These are phyloP conservation scores for Dorcus hopei DNA, from an alignment of 2,888 invertebrate genomes.

Conservation along the genomic window DNA sequence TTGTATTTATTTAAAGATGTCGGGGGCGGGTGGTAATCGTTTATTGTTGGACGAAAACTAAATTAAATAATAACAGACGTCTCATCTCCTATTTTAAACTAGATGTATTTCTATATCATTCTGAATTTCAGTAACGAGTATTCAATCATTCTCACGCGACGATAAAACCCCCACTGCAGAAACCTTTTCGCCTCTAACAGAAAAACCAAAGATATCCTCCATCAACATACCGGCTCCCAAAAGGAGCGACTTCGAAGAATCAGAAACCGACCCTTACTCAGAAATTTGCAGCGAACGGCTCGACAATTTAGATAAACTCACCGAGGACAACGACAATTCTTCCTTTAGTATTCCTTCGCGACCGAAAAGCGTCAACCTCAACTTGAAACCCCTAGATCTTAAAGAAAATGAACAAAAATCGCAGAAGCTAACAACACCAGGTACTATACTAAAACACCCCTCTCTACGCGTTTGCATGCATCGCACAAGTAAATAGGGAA, in stretches of 20 bases:
- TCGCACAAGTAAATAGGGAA: too few species aligned
- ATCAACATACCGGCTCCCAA: conserved; percentile 38
- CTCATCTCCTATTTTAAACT: too few species aligned
- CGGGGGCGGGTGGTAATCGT: too few species aligned
- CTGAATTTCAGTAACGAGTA: conserved; percentile 45
- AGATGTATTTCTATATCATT: background rate
- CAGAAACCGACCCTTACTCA: conserved; percentile 46
- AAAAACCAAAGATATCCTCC: conserved; percentile 30
- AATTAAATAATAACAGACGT: too few species aligned
- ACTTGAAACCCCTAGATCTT: conserved; percentile 55
- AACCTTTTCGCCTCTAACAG: conserved; percentile 41
- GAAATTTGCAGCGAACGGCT: conserved; percentile 45
- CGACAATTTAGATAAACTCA: conserved; percentile 42
- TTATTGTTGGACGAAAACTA: too few species aligned
- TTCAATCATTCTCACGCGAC: conserved; percentile 47
- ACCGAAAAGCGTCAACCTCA: conserved; percentile 33
- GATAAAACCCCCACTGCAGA: conserved; percentile 51
- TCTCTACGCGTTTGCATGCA: too few species aligned
- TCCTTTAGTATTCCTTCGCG: conserved; percentile 18
- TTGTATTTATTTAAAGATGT: too few species aligned
- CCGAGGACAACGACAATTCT: conserved; percentile 34
- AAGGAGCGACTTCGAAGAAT: conserved; percentile 40
- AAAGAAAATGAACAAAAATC: conserved; percentile 52
- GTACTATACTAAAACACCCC: conserved; percentile 25
- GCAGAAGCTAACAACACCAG: conserved; percentile 47